Evolutionary conservation across 2,797 vertebrate species (phyloP), one percentile per base, ranked within the genome.

Genomic region (Hirundo rustica): DNA sequence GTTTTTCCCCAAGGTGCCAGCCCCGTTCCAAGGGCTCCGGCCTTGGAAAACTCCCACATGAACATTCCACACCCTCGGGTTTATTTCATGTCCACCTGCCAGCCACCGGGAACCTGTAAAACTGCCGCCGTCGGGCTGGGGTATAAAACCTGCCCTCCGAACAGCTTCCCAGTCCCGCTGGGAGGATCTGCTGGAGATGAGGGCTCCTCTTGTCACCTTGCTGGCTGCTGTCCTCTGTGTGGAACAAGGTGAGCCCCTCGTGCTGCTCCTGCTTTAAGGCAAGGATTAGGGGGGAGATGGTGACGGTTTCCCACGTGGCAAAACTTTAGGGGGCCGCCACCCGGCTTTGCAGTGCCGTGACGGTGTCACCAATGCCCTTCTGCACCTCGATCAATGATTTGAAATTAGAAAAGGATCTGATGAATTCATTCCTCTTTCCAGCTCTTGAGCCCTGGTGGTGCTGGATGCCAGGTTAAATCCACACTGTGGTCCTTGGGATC

Each of bases 71-170:
- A 67, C 91, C 94, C 94, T 50, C 17, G 32, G 70, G 44, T 29
- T 92, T 85, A 57, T 70, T 73, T 73, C 68, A 48, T 7, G 82
- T 84, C 88, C 51, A 61, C 58, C 44, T 6, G 15, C 0, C 18
- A 85, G 79, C 58, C 45, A 15, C 1, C 30, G 13, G 64, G 86
- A 97, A 95, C 94, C 94, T 92, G 93, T 96, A 92, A 88, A 91
- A 95, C 95, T 58, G 94, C 94, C 78, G 88, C 38, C 4, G 1
- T 73, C 34, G 66, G 57, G 34, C 86, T 60, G 68, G 82, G 73
- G 27, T 96, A 97, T 96, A 96, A 92, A 97, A 92, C 45, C 94
- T 94, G 85, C 25, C 60, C 55, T 88, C 67, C 73, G 25, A 91
- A 25, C 19, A 13, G 7, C 79, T 92, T 15, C 73, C 47, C 73